Evolutionary conservation across 2,113 vertebrate genomes (phyloP), one percentile per base, ranked within the genome.

Genomic region (Chamaetylas fuelleborni): DNA sequence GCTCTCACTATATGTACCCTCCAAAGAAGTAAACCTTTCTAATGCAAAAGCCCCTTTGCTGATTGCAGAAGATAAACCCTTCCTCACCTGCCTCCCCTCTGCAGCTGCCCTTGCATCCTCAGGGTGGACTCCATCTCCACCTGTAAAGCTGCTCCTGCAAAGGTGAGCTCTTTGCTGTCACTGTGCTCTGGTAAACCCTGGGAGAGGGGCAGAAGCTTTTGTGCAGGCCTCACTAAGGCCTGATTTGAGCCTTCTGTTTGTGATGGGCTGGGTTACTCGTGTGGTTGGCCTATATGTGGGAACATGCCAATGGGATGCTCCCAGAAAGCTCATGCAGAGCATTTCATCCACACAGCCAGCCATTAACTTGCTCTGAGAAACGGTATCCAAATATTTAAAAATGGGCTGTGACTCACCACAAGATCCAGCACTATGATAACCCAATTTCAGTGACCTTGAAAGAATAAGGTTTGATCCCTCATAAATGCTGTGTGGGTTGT

Each of bases 231-330:
- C 58, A 34, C 1, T 2, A 67, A 40, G 17, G 31, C 14, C 50
- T 29, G 33, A 38, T 36, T 54, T 64, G 40, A 61, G 38, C 31
- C 28, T 11, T 23, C 70, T 53, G 3, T 54, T 57, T 71, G 67
- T 7, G 4, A 14, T 24, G 19, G 54, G 19, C 5, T 34, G 60
- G 5, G 8, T 4, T 29, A n/a, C 5, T 57, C 31, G 1, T 8
- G 19, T 0, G 5, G 33, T 7, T 61, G 51, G 31, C 15, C 17
- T 66, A 0, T 9, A 24, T 1, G 2, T 31, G 78, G n/a, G 48
- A 45, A 36, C 0, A 2, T 4, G 47, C 29, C 38, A 56, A 19
- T 8, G 15, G 23, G 57, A 11, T 51, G 58, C 16, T 43, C 64
- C 22, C 38, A 14, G 45, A 56, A 65, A 71, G 48, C 43, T 31